Evolutionary conservation across 1,140 invertebrate genomes (phyloP), one percentile per base, ranked within the genome.

Genomic region (Trichonephila clavata): DNA sequence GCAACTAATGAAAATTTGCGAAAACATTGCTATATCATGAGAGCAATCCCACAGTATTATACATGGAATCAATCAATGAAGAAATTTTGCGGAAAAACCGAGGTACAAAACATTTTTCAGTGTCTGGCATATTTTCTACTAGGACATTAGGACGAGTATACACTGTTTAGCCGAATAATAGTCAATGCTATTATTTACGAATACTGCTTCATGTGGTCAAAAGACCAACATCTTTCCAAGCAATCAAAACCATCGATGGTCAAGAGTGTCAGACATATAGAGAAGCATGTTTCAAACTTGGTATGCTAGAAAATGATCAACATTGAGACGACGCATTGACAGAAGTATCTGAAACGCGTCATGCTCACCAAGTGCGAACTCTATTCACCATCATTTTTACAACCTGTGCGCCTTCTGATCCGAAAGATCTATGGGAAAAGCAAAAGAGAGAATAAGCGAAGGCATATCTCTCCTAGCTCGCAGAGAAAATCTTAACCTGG

Each of bases 201-300:
- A 68, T 96, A 86, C 95, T 96, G 88, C 95, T 96, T 94, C 89
- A 95, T 94, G 86, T 96, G 94, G 90, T 96, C 94, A 95, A 86
- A 93, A 96, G 96, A 39, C 95, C 96, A 32, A 95, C 84, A 86
- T 95, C 93, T 86, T 96, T 96, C 95, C 93, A 94, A 93, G 94
- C 95, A 94, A 94, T 96, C 87, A 94, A 95, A 95, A 77, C 71
- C 24, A n/a, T 77, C 32, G 32, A 39, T 77, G 71, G 10, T n/a
- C 14, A 16, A 6, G 24, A 32, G 3, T 0, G 60, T 2, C 18
- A 61, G 32, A 39, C 4, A 39, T 39, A 39, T 39, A 39, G 32
- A 39, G 32, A 39, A 39, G 32, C 32, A 39, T 39, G 32, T 39
- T 39, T 1, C 32, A 39, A 39, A 39, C 32, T 39, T 39, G 32